These are phyloP conservation scores for Melanostoma mellinum DNA, from an alignment of 2,888 invertebrate species.

Conservation along the genomic window DNA sequence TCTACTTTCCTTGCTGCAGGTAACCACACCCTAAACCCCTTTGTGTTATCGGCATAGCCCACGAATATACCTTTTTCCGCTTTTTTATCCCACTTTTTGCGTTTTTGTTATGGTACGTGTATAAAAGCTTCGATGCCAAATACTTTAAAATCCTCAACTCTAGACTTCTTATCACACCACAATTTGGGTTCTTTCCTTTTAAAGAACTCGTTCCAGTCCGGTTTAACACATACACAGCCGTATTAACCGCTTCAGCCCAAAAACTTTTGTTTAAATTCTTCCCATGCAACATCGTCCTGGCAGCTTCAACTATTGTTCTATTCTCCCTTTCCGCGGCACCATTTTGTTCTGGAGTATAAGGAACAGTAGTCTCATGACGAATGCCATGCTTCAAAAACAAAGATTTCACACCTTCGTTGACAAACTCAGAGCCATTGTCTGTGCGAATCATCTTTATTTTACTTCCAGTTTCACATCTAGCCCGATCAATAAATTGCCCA, in stretches of 20 bases:
- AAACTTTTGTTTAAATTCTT: conserved; percentile 71
- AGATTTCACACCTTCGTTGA: conserved; percentile 41
- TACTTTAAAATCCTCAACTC: conserved; percentile 24
- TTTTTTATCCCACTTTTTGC: conserved; percentile 46
- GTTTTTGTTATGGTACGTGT: conserved; percentile 46
- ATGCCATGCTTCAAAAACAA: conserved; percentile 71
- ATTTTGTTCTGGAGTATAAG: conserved; percentile 79
- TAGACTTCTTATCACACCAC: conserved; percentile 61
- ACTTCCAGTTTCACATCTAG: too few species aligned
- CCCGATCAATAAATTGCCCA: too few species aligned
- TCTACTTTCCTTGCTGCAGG: conserved; percentile 24
- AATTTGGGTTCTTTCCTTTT: conserved; percentile 73
- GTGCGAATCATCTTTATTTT: too few species aligned
- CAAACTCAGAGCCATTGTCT: not conserved
- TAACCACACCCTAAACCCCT: conserved; percentile 49
- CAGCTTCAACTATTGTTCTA: conserved; percentile 77
- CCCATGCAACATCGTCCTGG: conserved; percentile 69
- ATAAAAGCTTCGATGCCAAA: conserved; percentile 39
- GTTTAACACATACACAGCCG: conserved; percentile 77
- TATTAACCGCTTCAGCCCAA: conserved; percentile 80
- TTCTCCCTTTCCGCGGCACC: conserved; percentile 77
- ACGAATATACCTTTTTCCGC: conserved; percentile 43
- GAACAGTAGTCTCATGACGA: conserved; percentile 70
- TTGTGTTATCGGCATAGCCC: conserved; percentile 47
- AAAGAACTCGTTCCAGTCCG: conserved; percentile 74